Evolutionary conservation across 2,797 vertebrate species (phyloP).

Genomic region (Vireo griseus): DNA sequence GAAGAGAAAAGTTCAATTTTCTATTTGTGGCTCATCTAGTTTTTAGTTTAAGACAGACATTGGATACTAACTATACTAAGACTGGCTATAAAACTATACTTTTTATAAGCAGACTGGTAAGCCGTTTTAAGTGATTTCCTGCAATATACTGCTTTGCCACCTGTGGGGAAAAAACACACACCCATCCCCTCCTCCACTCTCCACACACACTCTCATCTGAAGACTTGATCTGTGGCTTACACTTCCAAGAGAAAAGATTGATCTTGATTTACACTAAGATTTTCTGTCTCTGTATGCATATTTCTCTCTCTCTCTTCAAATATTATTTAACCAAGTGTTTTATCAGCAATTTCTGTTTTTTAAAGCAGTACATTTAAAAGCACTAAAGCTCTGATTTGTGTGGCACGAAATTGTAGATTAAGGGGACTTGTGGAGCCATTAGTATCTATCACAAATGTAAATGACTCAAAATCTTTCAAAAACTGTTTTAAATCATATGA

Average conservation of each 20-base stretch:
- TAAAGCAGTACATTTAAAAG: not conserved
- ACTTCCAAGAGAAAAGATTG: not conserved
- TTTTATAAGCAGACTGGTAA: not conserved
- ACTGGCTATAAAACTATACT: not conserved
- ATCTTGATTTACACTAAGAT: not conserved
- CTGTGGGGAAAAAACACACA: not conserved
- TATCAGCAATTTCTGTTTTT: not conserved
- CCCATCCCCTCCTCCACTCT: not conserved
- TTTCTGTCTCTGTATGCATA: not conserved
- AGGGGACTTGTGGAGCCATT: not conserved
- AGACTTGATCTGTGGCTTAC: not conserved
- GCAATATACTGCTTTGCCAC: not conserved
- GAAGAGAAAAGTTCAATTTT: not conserved
- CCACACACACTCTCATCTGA: not conserved
- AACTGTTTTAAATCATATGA: not conserved
- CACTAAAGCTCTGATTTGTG: not conserved
- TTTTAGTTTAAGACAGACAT: not conserved
- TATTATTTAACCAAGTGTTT: not conserved
- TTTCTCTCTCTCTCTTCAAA: not conserved
- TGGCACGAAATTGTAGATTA: not conserved
- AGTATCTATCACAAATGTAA: not conserved
- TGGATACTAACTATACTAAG: not conserved
- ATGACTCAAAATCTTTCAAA: not conserved
- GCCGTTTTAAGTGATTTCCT: not conserved
- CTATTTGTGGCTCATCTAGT: not conserved